Evolutionary conservation across 2,113 vertebrate species (phyloP), one percentile per base, ranked within the genome.

Genomic region (Ceyx cyanopectus): DNA sequence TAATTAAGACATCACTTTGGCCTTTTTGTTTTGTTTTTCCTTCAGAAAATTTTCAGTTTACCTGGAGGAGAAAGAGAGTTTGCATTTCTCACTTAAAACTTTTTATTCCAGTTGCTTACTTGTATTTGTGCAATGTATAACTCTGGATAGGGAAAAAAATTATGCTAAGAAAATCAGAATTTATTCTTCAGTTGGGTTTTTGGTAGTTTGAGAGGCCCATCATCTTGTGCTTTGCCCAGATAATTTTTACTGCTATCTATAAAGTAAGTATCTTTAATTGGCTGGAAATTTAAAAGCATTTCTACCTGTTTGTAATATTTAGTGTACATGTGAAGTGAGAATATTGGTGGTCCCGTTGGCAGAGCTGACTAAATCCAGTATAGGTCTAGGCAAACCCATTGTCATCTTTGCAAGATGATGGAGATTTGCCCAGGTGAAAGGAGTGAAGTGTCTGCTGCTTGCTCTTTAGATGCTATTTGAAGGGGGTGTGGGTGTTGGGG

Each of bases 381-480:
- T 5, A 48, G 40, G 29, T n/a, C 5, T 58, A 40, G n/a, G 32
- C 24, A 92, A 15, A 74, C 6, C 2, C 7, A 0, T 6, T 92
- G 66, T 29, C 5, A 6, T 10, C 51, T 58, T 53, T 18, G 13
- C 8, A 13, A 10, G 14, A 43, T 37, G 24, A 6, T 37, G 14
- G 56, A 14, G 60, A 2, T 23, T 46, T 65, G 18, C 7, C 6
- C 1, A 0, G 15, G 26, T 26, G 32, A 24, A 24, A 17, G 37
- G 24, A 60, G 22, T 21, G 72, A 14, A 4, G 19, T 21, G 10
- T 34, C 34, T 20, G 3, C 3, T 0, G 1, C 37, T 57, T 5
- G 1, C 4, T 61, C 23, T 27, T 30, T 0, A 19, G 26, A 0
- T 53, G 32, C 45, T 30, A 0, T 23, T 34, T 3, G 8, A 24